Conservation (phyloP, 2,113 vertebrate genomes). For the Alexandromys fortis region DNA sequence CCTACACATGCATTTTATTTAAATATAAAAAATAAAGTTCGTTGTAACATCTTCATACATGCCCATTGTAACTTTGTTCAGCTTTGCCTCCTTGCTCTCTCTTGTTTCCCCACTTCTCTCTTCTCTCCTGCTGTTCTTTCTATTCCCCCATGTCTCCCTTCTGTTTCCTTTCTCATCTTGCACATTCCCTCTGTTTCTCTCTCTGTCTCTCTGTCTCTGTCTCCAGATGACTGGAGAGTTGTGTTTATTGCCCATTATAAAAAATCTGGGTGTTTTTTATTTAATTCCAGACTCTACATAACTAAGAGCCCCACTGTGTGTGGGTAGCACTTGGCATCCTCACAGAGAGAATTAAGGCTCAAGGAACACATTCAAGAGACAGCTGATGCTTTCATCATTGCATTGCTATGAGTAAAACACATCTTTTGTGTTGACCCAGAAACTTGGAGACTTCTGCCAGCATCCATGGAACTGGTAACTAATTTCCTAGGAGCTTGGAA, state of each 20-base stretch:
- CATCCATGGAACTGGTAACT: not conserved
- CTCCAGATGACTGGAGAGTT: not conserved
- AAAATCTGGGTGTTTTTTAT: not conserved
- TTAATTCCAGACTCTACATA: not conserved
- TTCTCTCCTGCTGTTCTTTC: not conserved
- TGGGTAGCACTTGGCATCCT: not conserved
- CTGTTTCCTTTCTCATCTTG: not conserved
- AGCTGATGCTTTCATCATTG: not conserved
- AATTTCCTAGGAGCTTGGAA: not conserved
- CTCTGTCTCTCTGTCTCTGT: no score
- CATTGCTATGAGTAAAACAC: not conserved
- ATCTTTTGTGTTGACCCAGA: not conserved
- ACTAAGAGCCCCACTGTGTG: not conserved
- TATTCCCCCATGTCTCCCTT: not conserved
- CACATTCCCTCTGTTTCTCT: not conserved
- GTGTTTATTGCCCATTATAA: not conserved
- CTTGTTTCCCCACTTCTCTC: not conserved
- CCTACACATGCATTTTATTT: not conserved
- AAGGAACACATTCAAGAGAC: not conserved
- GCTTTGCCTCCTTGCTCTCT: no score
- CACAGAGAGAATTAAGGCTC: not conserved
- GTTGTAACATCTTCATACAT: not conserved
- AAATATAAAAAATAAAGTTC: not conserved
- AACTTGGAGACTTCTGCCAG: not conserved
- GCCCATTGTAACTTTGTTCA: no score